phyloP scores from a whole-genome alignment of 2,888 invertebrate species.

The Melanchra persicariae region DNA sequence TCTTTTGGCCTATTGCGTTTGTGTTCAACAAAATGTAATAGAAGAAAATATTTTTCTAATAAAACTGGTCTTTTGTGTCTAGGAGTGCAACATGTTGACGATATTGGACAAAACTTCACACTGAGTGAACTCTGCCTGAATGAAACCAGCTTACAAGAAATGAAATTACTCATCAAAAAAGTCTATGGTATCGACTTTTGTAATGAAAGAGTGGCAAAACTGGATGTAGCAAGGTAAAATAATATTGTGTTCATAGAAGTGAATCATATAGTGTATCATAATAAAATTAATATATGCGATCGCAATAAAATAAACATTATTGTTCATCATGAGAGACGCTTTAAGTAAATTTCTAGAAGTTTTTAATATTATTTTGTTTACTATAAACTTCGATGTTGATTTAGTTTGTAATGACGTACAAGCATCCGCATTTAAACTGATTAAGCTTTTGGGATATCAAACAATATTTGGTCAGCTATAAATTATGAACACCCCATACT shows the following conservation, averaged over 20 bases:
- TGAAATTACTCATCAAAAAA: slow-evolving; percentile 67
- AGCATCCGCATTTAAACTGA: not conserved
- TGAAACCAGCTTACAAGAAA: slow-evolving; percentile 68
- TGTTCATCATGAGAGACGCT: too few relatives aligned
- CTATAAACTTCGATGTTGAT: too few relatives aligned
- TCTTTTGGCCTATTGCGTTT: not conserved
- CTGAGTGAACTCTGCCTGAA: slow-evolving; percentile 59
- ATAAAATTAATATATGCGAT: too few relatives aligned
- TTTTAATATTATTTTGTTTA: not conserved
- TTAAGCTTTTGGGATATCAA: not conserved
- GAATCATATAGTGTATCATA: too few relatives aligned
- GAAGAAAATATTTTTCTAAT: slow-evolving; percentile 10
- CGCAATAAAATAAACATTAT: too few relatives aligned
- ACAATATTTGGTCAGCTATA: not conserved
- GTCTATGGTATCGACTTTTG: slow-evolving; percentile 61
- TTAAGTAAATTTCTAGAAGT: too few relatives aligned
- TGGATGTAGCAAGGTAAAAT: slow-evolving; percentile 65
- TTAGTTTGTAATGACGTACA: too few relatives aligned
- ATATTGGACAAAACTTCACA: slow-evolving; percentile 31
- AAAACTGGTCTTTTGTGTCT: not conserved
- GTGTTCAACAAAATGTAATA: not conserved
- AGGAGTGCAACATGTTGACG: slow-evolving; percentile 52
- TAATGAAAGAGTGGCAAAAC: slow-evolving; percentile 61
- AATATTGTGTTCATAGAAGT: too few relatives aligned
- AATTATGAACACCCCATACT: not conserved